phyloP scores from a whole-genome alignment of 2,888 invertebrate species.

The Eudemis profundana region DNA sequence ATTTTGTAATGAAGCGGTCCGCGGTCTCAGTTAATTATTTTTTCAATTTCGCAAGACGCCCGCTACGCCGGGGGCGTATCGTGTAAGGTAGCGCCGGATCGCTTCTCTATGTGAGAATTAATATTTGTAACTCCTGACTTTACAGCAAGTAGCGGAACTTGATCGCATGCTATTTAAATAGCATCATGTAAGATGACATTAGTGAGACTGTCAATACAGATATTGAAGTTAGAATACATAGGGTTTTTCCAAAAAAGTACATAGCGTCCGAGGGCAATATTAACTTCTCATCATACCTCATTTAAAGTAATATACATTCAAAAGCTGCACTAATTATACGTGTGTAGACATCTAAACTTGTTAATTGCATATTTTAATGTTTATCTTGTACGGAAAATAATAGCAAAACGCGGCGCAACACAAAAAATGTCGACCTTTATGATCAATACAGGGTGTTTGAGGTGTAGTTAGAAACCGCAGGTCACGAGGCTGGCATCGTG shows the following conservation, averaged over 20 bases:
- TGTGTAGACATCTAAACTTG: too few species aligned
- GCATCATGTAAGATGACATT: neutral
- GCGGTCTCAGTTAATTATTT: constrained; percentile 72
- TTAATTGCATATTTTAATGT: too few species aligned
- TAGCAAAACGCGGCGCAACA: neutral
- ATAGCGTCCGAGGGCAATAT: too few species aligned
- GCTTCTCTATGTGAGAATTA: constrained; percentile 58
- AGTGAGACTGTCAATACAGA: neutral
- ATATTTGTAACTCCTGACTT: constrained; percentile 58
- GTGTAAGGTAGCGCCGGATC: constrained; percentile 49
- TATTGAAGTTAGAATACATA: constrained; percentile 2
- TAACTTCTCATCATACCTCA: too few species aligned
- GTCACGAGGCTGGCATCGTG: constrained; percentile 62
- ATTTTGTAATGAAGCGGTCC: constrained; percentile 73
- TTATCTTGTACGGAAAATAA: too few species aligned
- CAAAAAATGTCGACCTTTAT: neutral
- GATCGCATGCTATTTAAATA: neutral
- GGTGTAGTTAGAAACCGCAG: constrained; percentile 51
- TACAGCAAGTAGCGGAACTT: constrained; percentile 5
- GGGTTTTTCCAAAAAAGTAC: too few species aligned
- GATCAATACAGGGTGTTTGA: constrained; percentile 22
- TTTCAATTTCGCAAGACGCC: constrained; percentile 75
- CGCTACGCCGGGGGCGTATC: constrained; percentile 53
- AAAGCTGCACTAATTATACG: too few species aligned
- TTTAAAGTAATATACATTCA: too few species aligned